phyloP scores from a whole-genome alignment of 2,888 invertebrate species.

The Andrena chrysosceles region DNA sequence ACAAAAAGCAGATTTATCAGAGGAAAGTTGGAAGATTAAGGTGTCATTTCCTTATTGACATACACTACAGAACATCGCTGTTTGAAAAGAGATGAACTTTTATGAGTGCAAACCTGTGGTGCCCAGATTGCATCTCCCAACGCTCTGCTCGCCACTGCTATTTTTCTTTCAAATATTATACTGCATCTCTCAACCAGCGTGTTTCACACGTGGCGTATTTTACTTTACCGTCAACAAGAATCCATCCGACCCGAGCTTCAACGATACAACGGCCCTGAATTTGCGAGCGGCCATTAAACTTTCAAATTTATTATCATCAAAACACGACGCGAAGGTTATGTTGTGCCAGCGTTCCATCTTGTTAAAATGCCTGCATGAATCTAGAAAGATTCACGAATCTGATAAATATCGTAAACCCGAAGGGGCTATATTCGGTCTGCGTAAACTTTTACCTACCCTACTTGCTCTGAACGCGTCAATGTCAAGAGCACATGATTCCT shows the following conservation, averaged over 20 bases:
- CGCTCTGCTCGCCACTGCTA: neutral
- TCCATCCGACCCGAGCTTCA: conserved; percentile 13
- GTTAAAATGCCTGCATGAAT: neutral
- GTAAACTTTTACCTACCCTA: neutral
- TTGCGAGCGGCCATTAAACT: conserved; percentile 15
- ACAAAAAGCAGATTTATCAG: too few relatives aligned
- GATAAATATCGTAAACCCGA: conserved; percentile 5
- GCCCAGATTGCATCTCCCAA: neutral
- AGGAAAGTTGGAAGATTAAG: too few relatives aligned
- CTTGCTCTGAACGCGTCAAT: neutral
- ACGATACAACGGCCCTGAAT: conserved; percentile 24
- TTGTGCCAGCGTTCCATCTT: conserved; percentile 11
- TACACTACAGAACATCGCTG: neutral
- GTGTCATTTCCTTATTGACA: neutral
- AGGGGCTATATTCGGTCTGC: neutral
- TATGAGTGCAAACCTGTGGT: neutral
- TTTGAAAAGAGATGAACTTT: neutral
- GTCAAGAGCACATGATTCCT: too few relatives aligned
- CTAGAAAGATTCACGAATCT: conserved; percentile 6
- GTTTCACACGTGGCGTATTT: conserved; percentile 26
- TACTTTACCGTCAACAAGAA: conserved; percentile 4
- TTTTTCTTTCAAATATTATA: conserved; percentile 13
- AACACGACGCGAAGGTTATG: conserved; percentile 32
- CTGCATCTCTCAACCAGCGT: neutral
- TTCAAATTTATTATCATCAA: conserved; percentile 44